Conservation (phyloP, 2,113 vertebrate genomes). For the Salvelinus sp. region DNA sequence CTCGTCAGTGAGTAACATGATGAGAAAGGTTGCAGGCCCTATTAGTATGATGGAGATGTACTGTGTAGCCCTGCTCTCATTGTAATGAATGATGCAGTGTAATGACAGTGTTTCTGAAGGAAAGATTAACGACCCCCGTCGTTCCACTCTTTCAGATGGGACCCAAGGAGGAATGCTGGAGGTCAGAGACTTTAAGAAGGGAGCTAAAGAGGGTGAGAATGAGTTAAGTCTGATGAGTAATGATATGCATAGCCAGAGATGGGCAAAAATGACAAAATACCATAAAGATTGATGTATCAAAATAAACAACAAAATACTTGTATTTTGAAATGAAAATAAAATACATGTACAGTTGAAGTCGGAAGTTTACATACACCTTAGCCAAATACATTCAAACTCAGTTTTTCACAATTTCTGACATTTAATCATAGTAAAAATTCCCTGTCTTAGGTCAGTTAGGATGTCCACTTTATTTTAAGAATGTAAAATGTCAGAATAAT, state of each 20-base stretch:
- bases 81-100: constrained; percentile 48
- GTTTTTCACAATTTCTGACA: no score
- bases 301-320: no score
- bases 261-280: not conserved
- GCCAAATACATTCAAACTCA: no score
- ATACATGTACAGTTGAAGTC: no score
- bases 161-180: constrained; percentile 81
- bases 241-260: not conserved
- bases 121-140: constrained; percentile 16
- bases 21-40: constrained; percentile 49
- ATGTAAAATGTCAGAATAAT: no score
- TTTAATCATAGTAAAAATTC: no score
- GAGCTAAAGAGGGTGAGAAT: constrained; percentile 88
- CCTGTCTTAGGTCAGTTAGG: no score
- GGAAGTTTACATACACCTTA: no score
- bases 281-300: no score
- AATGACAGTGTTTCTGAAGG: constrained; percentile 30
- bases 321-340: not conserved
- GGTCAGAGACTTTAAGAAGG: constrained; percentile 87
- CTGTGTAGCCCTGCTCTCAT: constrained; percentile 60
- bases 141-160: constrained; percentile 78
- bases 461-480: no score
- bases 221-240: constrained; percentile 63
- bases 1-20: constrained; percentile 21
- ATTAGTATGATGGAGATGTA: constrained; percentile 43